phyloP scores from a whole-genome alignment of 2,113 vertebrate species.

The Mirounga angustirostris region DNA sequence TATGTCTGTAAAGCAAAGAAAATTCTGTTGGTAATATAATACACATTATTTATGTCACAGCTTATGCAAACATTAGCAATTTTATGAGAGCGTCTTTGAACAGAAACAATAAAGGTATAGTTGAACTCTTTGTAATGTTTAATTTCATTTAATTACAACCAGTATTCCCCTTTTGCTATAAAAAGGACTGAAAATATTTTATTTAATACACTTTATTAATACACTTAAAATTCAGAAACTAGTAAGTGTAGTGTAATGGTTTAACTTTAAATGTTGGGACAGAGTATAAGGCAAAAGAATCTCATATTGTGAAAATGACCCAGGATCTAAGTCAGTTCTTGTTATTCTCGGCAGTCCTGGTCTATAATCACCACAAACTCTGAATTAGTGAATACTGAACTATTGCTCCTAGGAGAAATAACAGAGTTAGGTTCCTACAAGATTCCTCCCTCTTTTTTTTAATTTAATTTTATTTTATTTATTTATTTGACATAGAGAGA shows the following conservation, averaged over 20 bases:
- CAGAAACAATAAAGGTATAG: constrained; percentile 24
- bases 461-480: too few relatives aligned
- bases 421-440: neutral
- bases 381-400: constrained; percentile 37
- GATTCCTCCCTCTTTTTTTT: neutral
- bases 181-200: constrained; percentile 32
- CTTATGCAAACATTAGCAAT: constrained; percentile 5
- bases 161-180: neutral
- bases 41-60: constrained; percentile 44
- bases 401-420: neutral
- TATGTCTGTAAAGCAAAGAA: constrained; percentile 29
- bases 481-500: too few relatives aligned
- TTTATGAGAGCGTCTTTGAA: constrained; percentile 55
- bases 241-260: neutral
- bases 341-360: neutral
- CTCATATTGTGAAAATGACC: constrained; percentile 42
- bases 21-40: neutral
- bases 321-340: neutral
- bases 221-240: constrained; percentile 43
- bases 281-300: neutral
- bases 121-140: constrained; percentile 59
- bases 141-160: constrained; percentile 36
- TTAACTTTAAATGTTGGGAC: constrained; percentile 21
- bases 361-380: neutral
- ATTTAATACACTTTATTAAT: neutral